These are phyloP conservation scores for Linnaemya vulpina DNA, from an alignment of 2,888 invertebrate genomes.

Conservation along the genomic window DNA sequence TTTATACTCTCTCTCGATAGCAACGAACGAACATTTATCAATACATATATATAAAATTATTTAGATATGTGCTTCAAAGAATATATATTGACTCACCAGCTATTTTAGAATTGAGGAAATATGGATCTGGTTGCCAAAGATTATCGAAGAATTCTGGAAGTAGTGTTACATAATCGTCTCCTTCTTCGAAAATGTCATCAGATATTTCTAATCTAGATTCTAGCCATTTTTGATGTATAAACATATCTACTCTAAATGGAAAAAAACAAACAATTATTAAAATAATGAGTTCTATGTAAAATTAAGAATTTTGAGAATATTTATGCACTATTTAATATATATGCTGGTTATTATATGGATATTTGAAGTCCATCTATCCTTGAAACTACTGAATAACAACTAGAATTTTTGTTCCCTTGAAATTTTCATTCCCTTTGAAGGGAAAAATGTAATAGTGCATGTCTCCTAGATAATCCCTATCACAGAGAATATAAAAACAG, in stretches of 20 bases:
- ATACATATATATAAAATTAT: background rate
- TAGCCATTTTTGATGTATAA: constrained; percentile 91
- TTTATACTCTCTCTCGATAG: background rate
- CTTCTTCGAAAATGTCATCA: constrained; percentile 90
- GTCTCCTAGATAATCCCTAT: too few species aligned
- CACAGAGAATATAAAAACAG: too few species aligned
- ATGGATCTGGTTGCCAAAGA: constrained; percentile 94
- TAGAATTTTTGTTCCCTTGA: too few species aligned
- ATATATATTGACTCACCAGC: constrained; percentile 85
- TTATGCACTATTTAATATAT: background rate
- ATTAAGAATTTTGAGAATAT: background rate
- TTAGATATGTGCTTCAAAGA: background rate
- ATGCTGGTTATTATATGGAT: background rate
- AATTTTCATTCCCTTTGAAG: too few species aligned
- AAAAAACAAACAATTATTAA: constrained; percentile 30
- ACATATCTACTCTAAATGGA: constrained; percentile 90
- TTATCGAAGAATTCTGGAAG: constrained; percentile 92
- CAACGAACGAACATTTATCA: background rate
- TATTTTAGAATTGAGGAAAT: constrained; percentile 92
- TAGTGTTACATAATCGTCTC: constrained; percentile 90
- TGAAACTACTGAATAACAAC: too few species aligned
- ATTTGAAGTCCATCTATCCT: too few species aligned
- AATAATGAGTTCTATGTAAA: background rate
- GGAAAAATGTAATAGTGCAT: too few species aligned
- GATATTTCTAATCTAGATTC: constrained; percentile 90